Evolutionary conservation across 1,140 invertebrate species (phyloP), one percentile per base, ranked within the genome.

Genomic region (Heterodera schachtii): DNA sequence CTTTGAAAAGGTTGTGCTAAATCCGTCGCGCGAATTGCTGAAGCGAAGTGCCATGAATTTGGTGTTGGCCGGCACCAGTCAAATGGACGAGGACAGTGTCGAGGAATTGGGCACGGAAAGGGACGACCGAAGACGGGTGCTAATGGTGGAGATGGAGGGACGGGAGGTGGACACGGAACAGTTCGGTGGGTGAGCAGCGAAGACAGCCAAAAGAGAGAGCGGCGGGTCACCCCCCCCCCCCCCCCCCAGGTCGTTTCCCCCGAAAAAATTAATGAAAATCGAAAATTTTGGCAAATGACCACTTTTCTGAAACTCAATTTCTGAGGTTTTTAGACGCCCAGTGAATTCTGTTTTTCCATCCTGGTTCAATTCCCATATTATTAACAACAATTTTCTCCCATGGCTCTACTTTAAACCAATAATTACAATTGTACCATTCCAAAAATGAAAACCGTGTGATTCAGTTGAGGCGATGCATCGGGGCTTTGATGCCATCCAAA

Each of bases 91-190:
- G 13, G 70, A 78, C 31, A 11, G 41, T 2, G 46, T 57, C 41
- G 73, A 43, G 11, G 47, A 49, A 4, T 49, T 49, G 4, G 47
- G 9, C 47, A 6, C 47, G 47, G 47, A 49, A 6, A 16, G 19
- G 0, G 57, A 19, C 13, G 69, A 67, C 43, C 49, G 66, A 93
- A 43, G 94, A 95, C 91, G 95, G 79, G 93, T 98, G 1, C 93
- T 96, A 3, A 96, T 96, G 95, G 86, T 96, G 79, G 95, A 96
- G 90, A 95, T 94, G 91, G 92, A 92, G 81, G 90, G 91, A 86
- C 49, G 83, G 13, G 75, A 84, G 46, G 73, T 87, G 11, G 41
- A 46, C 16, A 47, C 71, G n/a, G 75, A 80, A 41, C 82, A 69
- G 64, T 85, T 87, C 31, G 64, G 76, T 78, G 44, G 31, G 57